Evolutionary conservation across 2,113 vertebrate species (phyloP).

Genomic region (Thermophis baileyi): DNA sequence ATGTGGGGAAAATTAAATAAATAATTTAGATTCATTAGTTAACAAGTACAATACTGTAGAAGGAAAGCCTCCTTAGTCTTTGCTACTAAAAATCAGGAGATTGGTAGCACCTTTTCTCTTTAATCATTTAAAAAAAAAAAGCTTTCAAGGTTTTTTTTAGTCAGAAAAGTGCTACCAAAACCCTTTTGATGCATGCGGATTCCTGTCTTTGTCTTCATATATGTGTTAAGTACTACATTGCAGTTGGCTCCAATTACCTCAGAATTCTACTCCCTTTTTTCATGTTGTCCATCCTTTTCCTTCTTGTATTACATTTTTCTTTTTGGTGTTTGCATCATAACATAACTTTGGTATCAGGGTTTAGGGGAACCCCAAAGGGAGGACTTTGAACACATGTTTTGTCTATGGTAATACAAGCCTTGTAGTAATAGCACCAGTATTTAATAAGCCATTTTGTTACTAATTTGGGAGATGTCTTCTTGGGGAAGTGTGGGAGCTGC

Average conservation of each 20-base stretch:
- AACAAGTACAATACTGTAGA: background rate
- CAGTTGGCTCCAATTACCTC: background rate
- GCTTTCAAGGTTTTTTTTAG: background rate
- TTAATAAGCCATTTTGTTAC: conserved; percentile 51
- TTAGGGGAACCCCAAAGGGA: background rate
- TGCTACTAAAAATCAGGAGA: background rate
- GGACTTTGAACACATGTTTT: background rate
- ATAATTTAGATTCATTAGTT: background rate
- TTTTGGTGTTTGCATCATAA: background rate
- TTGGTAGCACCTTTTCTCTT: background rate
- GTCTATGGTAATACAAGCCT: conserved; percentile 11
- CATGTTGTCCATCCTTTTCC: background rate
- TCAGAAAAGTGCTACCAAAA: background rate
- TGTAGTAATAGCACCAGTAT: conserved; percentile 53
- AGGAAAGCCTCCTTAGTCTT: background rate
- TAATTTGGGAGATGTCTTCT: conserved; percentile 49
- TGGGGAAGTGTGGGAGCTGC: conserved; percentile 1
- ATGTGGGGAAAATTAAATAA: background rate
- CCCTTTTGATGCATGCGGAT: background rate
- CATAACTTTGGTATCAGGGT: background rate
- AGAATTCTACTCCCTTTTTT: background rate
- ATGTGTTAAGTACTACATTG: background rate
- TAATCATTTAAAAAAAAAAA: background rate
- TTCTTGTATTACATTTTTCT: background rate
- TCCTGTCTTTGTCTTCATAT: background rate